Evolutionary conservation across 2,113 vertebrate species (phyloP), one percentile per base, ranked within the genome.

Genomic region (Dasyprocta punctata): DNA sequence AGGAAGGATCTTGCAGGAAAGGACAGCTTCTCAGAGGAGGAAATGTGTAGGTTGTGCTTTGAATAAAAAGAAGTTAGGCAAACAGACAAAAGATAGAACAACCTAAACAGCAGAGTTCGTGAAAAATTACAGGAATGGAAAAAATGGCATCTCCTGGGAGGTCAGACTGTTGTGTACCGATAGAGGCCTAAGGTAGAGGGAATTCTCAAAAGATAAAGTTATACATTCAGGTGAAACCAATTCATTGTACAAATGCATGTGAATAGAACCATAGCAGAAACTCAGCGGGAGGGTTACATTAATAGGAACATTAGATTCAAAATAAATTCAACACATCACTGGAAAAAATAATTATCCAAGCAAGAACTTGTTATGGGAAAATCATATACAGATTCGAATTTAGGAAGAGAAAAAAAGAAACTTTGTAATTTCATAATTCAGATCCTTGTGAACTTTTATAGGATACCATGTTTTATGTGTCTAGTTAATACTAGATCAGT

Each of bases 41-140:
- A 94, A 69, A 63, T 38, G 58, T 90, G 38, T 94, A 30, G 19
- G 30, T 22, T 80, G 2, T 97, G 33, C 47, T 95, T 94, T 88
- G 52, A 93, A 88, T 36, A 24, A 12, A 44, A 65, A 4, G 8
- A 58, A 28, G 67, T 56, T 54, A 38, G 44, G 41, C 16, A 91
- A 82, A 16, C 11, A 67, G 73, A 96, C 38, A 75, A 69, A 90
- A 75, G 16, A 44, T 33, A 75, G 63, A 81, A 60, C 7, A 44
- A 28, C 30, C 19, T 20, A 80, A 30, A 19, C 49, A 77, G 54
- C 14, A 54, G 14, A 38, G 13, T 49, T 75, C 30, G 7, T 77
- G 24, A 13, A 58, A 54, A 69, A 20, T 81, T 41, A 90, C 7
- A 47, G 30, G 16, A 17, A 44, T 85, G 73, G 22, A 69, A 82